These are phyloP conservation scores for Rutpela maculata DNA, from an alignment of 2,888 invertebrate genomes.

Conservation along the genomic window DNA sequence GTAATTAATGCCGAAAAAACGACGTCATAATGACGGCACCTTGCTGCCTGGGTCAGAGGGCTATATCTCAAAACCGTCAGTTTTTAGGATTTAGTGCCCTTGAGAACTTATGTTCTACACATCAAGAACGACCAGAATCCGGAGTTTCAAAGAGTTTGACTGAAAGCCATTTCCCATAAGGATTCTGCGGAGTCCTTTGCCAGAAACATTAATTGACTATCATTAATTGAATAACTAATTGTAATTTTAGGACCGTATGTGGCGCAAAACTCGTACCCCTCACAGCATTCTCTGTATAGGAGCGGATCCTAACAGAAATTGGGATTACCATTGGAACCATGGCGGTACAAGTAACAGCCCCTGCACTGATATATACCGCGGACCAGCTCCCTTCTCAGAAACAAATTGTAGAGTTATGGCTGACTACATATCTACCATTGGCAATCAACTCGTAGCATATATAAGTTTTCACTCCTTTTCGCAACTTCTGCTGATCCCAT, in stretches of 20 bases:
- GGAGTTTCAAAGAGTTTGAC: no score
- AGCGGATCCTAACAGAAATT: conserved; percentile 87
- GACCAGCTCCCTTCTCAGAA: conserved; percentile 83
- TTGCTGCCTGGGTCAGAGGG: no score
- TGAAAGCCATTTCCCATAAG: no score
- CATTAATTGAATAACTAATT: no score
- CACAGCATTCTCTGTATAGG: conserved; percentile 77
- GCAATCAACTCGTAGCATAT: conserved; percentile 74
- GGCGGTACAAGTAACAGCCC: conserved; percentile 76
- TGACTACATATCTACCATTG: conserved; percentile 74
- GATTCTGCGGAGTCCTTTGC: no score
- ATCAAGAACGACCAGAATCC: no score
- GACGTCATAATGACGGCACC: no score
- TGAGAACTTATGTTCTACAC: no score
- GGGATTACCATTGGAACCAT: conserved; percentile 81
- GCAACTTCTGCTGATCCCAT: conserved; percentile 82
- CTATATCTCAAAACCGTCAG: no score
- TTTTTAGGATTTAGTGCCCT: no score
- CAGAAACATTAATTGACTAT: no score
- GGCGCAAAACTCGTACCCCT: conserved; percentile 82
- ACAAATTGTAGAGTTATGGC: conserved; percentile 78
- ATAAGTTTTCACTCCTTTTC: conserved; percentile 85
- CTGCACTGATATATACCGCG: conserved; percentile 81
- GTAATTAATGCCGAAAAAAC: no score
- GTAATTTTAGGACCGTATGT: conserved; percentile 80